Percentiles rank a stretch among this genome's conserved stretches.
phyloP scores from a whole-genome alignment of 2,888 invertebrate genomes.

The Melieria picta region DNA sequence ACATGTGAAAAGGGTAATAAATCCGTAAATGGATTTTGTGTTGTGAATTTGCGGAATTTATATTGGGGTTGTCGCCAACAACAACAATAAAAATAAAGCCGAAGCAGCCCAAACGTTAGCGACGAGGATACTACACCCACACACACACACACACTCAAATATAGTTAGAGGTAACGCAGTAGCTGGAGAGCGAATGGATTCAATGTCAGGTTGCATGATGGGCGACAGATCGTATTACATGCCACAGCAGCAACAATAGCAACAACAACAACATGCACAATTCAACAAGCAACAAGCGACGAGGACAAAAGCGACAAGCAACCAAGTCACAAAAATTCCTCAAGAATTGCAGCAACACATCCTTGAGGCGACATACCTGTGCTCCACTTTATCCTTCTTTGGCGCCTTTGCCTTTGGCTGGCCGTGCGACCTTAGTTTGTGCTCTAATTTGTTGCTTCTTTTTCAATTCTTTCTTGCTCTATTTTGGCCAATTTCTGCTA shows the following conservation, averaged over 20 bases:
- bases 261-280: no score
- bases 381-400: no score
- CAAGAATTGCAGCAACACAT: not conserved
- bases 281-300: no score
- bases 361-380: not conserved
- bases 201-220: conserved; percentile 3
- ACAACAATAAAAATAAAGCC: no score
- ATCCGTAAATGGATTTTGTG: conserved; percentile 56
- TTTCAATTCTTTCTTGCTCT: not conserved
- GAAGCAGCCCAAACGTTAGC: no score
- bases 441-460: not conserved
- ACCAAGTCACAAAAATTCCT: not conserved
- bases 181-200: conserved; percentile 38
- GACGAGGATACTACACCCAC: no score
- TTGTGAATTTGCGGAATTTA: conserved; percentile 57
- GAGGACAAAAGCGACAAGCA: no score
- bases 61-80: conserved; percentile 44
- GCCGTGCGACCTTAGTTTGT: not conserved
- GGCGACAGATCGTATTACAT: not conserved
- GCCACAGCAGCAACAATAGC: no score
- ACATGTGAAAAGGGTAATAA: conserved; percentile 47
- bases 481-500: no score
- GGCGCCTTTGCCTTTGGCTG: no score
- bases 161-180: conserved; percentile 42
- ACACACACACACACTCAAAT: no score